A percentile compares a stretch with the other conserved stretches of the same genome.
phyloP scores from a whole-genome alignment of 2,113 vertebrate species.

The Nycticorax nycticorax region DNA sequence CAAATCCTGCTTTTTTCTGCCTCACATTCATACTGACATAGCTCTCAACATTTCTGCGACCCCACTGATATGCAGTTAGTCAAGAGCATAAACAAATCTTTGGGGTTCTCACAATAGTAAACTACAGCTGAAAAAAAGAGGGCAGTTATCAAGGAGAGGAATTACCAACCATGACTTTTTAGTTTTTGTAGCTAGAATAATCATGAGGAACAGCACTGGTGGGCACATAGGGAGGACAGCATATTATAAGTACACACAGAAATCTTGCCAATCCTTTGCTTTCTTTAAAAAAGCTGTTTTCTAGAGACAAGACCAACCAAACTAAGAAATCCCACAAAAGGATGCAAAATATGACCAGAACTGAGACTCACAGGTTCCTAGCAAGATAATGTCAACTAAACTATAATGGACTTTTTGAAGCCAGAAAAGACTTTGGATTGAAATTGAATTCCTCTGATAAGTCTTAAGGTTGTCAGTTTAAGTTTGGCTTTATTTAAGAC shows the following conservation, averaged over 20 bases:
- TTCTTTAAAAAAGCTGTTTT: background rate
- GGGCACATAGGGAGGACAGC: background rate
- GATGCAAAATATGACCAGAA: background rate
- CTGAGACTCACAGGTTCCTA: background rate
- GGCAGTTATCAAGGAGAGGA: background rate
- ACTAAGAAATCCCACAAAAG: background rate
- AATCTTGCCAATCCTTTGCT: background rate
- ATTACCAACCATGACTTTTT: background rate
- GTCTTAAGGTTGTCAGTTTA: background rate
- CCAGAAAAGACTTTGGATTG: background rate
- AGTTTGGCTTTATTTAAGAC: background rate
- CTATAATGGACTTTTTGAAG: background rate
- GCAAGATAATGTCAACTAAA: background rate
- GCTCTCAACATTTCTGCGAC: background rate
- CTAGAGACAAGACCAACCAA: background rate
- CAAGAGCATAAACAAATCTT: background rate
- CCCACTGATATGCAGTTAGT: fast-evolving
- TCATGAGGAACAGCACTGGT: background rate
- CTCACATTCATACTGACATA: background rate
- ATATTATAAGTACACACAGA: background rate
- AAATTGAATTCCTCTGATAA: background rate
- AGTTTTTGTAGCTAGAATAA: background rate
- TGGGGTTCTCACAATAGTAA: background rate
- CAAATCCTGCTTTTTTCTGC: background rate
- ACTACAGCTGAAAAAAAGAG: background rate